A percentile compares a stretch with the other conserved stretches of the same genome.
phyloP scores from a whole-genome alignment of 2,113 vertebrate species.

The Fregetta grallaria region DNA sequence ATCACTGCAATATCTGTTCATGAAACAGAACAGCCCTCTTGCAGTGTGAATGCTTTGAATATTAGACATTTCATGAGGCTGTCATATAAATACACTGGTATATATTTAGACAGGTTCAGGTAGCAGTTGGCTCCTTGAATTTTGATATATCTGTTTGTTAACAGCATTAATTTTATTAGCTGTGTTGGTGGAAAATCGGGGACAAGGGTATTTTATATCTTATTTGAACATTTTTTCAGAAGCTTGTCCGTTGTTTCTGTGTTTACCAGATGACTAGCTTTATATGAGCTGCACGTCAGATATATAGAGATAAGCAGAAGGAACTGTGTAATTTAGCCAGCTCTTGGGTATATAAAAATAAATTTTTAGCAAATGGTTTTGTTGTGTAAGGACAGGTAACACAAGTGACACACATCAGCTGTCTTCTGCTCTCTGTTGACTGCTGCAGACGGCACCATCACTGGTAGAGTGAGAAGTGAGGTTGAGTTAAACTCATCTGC shows the following conservation, averaged over 20 bases:
- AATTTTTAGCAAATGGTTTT: not conserved
- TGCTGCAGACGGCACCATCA: not conserved
- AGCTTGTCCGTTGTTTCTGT: constrained; percentile 22
- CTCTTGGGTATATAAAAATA: not conserved
- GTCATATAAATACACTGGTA: not conserved
- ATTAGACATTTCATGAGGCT: not conserved
- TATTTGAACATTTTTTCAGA: constrained; percentile 22
- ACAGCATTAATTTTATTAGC: constrained; percentile 2
- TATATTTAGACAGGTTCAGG: not conserved
- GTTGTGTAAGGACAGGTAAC: not conserved
- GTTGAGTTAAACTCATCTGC: not conserved
- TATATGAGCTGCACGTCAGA: not conserved
- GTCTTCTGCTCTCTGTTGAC: not conserved
- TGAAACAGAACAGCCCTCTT: not conserved
- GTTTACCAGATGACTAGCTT: not conserved
- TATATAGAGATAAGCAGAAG: constrained; percentile 23
- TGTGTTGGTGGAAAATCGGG: not conserved
- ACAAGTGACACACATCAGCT: not conserved
- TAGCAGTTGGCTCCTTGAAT: constrained; percentile 3
- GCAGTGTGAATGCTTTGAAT: not conserved
- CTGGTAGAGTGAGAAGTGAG: not conserved
- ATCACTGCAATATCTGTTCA: not conserved
- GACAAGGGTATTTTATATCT: not conserved
- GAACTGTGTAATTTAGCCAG: constrained; percentile 10
- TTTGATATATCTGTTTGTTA: not conserved